Evolutionary conservation across 2,113 vertebrate species (phyloP).

Genomic region (Cynocephalus volans): DNA sequence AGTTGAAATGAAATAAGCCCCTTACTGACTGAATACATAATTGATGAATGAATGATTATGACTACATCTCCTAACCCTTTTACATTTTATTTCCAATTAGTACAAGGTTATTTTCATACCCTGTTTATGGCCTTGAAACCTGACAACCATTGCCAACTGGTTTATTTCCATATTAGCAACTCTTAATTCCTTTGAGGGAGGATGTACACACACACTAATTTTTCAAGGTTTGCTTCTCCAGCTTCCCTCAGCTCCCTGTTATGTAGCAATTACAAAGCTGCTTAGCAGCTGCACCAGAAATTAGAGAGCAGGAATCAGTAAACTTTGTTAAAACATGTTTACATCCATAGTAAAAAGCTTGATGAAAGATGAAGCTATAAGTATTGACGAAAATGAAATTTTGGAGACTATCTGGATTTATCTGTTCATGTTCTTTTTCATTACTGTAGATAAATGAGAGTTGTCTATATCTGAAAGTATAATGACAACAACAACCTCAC

Average conservation of each 20-base stretch:
- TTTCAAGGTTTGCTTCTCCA: background rate
- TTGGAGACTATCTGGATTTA: background rate
- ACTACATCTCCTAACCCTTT: background rate
- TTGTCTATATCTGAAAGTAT: background rate
- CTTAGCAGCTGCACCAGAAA: background rate
- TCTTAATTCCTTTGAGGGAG: background rate
- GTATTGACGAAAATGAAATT: background rate
- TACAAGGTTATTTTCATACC: background rate
- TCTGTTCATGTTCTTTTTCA: background rate
- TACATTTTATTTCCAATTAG: slow-evolving; percentile 28
- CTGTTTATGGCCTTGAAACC: background rate
- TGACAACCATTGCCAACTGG: background rate
- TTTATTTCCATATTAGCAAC: background rate
- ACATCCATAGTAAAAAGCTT: background rate
- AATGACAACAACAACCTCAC: background rate
- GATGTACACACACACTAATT: background rate
- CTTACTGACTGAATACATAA: background rate
- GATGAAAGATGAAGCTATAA: background rate
- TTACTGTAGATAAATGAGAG: background rate
- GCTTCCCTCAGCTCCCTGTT: background rate
- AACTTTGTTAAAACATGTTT: slow-evolving; percentile 25
- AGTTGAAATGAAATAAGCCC: background rate
- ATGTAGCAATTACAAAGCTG: background rate
- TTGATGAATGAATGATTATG: background rate
- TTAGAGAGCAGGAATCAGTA: background rate